These are phyloP conservation scores for Idaea aversata DNA, from an alignment of 2,888 invertebrate genomes.

Conservation along the genomic window DNA sequence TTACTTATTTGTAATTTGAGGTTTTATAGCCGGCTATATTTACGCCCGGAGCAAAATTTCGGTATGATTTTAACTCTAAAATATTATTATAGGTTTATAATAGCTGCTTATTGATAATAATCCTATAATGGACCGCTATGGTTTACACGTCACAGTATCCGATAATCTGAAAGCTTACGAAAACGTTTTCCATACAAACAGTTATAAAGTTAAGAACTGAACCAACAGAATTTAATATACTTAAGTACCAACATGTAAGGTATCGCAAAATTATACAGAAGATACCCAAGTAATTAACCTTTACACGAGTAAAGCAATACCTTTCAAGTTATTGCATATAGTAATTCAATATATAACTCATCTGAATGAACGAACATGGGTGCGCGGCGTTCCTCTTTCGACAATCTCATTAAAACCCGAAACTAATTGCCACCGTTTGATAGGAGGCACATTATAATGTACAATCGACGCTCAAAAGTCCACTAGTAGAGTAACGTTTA, in stretches of 20 bases:
- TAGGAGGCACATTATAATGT: not conserved
- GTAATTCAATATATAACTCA: conserved; percentile 19
- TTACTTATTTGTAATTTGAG: conserved; percentile 63
- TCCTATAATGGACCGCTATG: not conserved
- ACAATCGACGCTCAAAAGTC: no score
- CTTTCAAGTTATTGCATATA: conserved; percentile 6
- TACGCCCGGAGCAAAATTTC: conserved; percentile 27
- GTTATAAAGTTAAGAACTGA: not conserved
- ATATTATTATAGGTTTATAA: not conserved
- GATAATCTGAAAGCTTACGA: conserved; percentile 5
- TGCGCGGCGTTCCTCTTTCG: conserved; percentile 21
- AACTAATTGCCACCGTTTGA: conserved; percentile 21
- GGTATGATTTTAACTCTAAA: conserved; percentile 1
- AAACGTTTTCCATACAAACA: not conserved
- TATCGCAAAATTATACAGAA: not conserved
- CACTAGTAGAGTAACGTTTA: no score
- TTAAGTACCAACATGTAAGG: conserved; percentile 10
- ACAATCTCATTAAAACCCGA: conserved; percentile 23
- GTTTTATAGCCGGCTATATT: conserved; percentile 47
- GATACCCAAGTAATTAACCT: conserved; percentile 1
- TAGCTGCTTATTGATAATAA: not conserved
- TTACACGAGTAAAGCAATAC: conserved; percentile 2
- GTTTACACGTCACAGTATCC: not conserved
- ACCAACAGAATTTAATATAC: not conserved
- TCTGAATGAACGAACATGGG: not conserved